Evolutionary conservation across 2,797 vertebrate genomes (phyloP).

Genomic region (Tympanoctomys barrerae): DNA sequence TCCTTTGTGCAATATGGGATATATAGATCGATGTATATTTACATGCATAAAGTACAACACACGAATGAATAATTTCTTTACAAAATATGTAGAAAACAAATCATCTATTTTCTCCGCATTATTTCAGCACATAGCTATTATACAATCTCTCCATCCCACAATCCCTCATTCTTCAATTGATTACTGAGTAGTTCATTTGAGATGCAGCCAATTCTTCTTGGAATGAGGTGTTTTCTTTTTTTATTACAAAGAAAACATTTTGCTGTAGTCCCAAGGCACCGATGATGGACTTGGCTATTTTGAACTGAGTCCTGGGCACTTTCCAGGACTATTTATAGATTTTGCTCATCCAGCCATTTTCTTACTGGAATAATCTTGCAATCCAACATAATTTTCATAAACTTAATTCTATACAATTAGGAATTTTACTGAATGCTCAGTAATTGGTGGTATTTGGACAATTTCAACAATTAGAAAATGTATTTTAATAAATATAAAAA

Average conservation of each 20-base stretch:
- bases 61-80: background rate
- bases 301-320: background rate
- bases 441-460: background rate
- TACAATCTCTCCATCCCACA: background rate
- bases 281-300: background rate
- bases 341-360: constrained; percentile 21
- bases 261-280: background rate
- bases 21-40: background rate
- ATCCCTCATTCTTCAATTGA: background rate
- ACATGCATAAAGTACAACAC: background rate
- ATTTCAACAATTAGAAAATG: background rate
- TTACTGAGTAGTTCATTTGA: background rate
- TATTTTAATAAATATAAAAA: background rate
- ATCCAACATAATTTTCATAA: background rate
- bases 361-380: background rate
- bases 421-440: background rate
- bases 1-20: background rate
- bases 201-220: background rate
- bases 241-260: constrained; percentile 47
- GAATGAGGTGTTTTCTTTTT: constrained; percentile 31
- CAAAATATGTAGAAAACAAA: background rate
- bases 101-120: background rate
- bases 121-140: background rate
- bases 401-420: background rate
- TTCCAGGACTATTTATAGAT: constrained; percentile 13